Evolutionary conservation across 2,888 invertebrate species (phyloP).

Genomic region (Acleris literana): DNA sequence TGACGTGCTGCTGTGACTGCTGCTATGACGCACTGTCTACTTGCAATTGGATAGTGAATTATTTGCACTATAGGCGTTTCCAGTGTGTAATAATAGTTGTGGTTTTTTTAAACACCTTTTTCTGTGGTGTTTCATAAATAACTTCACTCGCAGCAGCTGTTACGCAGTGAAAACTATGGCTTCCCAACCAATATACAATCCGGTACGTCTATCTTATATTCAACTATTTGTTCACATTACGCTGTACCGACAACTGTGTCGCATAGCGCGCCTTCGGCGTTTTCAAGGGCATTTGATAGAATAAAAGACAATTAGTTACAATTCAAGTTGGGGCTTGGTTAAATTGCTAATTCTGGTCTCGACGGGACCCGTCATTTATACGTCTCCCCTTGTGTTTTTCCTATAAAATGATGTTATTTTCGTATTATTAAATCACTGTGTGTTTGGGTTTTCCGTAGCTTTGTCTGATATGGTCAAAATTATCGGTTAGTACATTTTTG

Average conservation of each 20-base stretch:
- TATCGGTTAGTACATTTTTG: constrained; percentile 10
- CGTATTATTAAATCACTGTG: constrained; percentile 12
- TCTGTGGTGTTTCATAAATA: constrained; percentile 39
- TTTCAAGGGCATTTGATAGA: constrained; percentile 66
- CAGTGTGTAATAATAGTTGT: constrained; percentile 50
- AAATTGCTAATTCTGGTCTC: constrained; percentile 23
- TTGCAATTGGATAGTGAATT: constrained; percentile 53
- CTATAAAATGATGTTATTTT: background rate
- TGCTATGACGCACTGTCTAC: constrained; percentile 61
- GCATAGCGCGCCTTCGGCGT: constrained; percentile 43
- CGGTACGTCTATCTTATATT: constrained; percentile 58
- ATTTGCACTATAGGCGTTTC: constrained; percentile 59
- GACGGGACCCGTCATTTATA: too few species aligned
- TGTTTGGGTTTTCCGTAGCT: constrained; percentile 19
- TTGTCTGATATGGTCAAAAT: constrained; percentile 14
- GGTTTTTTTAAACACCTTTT: constrained; percentile 44
- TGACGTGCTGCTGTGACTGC: constrained; percentile 49
- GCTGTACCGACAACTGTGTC: constrained; percentile 36
- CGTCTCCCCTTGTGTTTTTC: constrained; percentile 29
- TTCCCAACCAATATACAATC: constrained; percentile 68
- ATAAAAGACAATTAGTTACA: constrained; percentile 48
- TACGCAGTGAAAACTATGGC: constrained; percentile 55
- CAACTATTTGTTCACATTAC: constrained; percentile 37
- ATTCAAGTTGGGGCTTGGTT: constrained; percentile 52
- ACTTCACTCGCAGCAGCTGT: constrained; percentile 14